Evolutionary conservation across 2,888 invertebrate genomes (phyloP), one percentile per base, ranked within the genome.

Genomic region (Dynastes grantii): DNA sequence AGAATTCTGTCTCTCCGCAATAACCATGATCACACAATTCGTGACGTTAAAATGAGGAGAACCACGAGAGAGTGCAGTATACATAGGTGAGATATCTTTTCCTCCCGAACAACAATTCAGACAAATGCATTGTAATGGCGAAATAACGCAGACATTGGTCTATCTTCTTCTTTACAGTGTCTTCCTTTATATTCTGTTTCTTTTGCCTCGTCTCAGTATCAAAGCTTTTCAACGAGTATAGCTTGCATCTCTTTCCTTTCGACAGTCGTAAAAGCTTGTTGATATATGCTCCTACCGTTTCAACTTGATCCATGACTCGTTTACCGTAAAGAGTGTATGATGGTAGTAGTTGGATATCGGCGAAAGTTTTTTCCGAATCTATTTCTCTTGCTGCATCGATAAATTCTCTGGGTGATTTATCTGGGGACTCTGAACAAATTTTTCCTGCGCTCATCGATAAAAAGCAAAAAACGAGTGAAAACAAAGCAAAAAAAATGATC

Each of bases 101-200:
- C n/a, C 67, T 55, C 76, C 32, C 27, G 22, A 76, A 77, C 79
- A 68, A 78, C 80, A 79, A 70, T 77, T 79, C 77, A 78, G 80
- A 80, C 81, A 82, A 81, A 80, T 80, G 78, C 76, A 81, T 82
- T 82, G 82, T 82, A 79, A 79, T 78, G 76, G 49, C 73, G 76
- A 71, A 73, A 76, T 77, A 77, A 79, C 80, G 76, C 77, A 73
- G 55, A 73, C 73, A 45, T 11, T 61, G 73, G 40, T 37, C 70
- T 70, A 13, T 53, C 29, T 68, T 73, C 78, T 64, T 37, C 32
- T 37, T 37, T 37, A 37, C 32, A 5, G 32, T 5, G 5, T 37
- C 32, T 37, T 37, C 45, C 45, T 45, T 45, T 9, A 45, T 45
- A 1, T 11, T 64, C 76, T 29, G 29, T 22, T 37, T n/a, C 45